A percentile compares a stretch with the other conserved stretches of the same genome.
Conservation (phyloP, 2,113 vertebrate species). For the Muntiacus reevesi region DNA sequence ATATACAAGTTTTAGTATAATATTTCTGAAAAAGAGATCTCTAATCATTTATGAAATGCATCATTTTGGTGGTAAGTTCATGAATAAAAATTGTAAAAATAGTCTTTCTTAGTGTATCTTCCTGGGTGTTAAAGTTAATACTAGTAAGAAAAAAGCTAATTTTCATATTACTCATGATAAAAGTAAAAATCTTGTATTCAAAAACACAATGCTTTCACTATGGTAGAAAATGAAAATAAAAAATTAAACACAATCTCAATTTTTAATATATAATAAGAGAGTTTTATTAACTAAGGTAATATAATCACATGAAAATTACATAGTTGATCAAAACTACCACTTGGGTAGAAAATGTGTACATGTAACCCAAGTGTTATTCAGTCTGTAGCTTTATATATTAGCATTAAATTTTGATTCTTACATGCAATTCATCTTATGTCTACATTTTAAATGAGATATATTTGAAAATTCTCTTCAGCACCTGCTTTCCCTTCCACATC, state of each 20-base stretch:
- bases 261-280: background rate
- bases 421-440: background rate
- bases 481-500: background rate
- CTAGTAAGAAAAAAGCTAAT: background rate
- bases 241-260: background rate
- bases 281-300: background rate
- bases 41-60: background rate
- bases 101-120: background rate
- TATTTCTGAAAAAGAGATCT: background rate
- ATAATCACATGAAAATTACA: background rate
- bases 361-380: background rate
- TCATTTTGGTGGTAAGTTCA: background rate
- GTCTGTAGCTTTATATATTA: background rate
- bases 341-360: background rate
- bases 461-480: background rate
- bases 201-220: background rate
- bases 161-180: background rate
- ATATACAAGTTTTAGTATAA: background rate
- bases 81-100: background rate
- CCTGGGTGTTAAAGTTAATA: background rate
- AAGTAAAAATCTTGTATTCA: background rate
- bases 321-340: background rate
- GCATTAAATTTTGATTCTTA: background rate
- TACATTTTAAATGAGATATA: background rate
- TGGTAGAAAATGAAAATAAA: background rate